Conservation (phyloP, 1,140 invertebrate genomes). For the Stratiolaelaps scimitus region DNA sequence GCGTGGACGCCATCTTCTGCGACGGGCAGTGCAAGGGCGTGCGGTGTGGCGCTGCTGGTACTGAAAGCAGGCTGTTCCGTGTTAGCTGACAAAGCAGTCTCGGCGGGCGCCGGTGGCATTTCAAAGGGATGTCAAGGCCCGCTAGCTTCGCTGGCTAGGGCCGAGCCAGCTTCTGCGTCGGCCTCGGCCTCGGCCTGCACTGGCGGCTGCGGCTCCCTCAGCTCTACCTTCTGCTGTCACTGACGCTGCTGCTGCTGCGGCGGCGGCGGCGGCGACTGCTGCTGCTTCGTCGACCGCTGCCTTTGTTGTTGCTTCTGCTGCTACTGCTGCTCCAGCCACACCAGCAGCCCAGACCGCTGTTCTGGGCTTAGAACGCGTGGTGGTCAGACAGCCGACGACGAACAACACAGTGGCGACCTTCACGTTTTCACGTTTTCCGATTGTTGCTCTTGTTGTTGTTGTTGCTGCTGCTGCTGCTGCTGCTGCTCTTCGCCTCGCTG, state of each 20-base stretch:
- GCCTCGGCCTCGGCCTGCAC: slow-evolving; percentile 28
- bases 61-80: slow-evolving; percentile 28
- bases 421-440: background rate
- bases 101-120: slow-evolving; percentile 29
- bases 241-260: slow-evolving; percentile 15
- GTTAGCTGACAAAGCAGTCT: slow-evolving; percentile 26
- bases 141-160: slow-evolving; percentile 32
- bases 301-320: background rate
- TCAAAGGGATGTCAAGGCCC: slow-evolving; percentile 31
- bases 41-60: slow-evolving; percentile 28
- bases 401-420: too few species aligned
- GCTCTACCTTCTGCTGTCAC: slow-evolving; percentile 26
- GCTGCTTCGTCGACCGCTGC: slow-evolving; percentile 7
- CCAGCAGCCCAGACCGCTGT: too few species aligned
- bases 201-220: slow-evolving; percentile 16
- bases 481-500: background rate
- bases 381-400: too few species aligned
- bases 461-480: background rate
- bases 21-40: slow-evolving; percentile 29
- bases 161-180: slow-evolving; percentile 22
- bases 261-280: background rate
- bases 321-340: slow-evolving; percentile 13
- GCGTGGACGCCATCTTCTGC: slow-evolving; percentile 17
- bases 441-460: slow-evolving; percentile 26
- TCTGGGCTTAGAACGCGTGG: too few species aligned